Conservation (phyloP, 2,888 invertebrate genomes). For the Mactromeris polynyma region DNA sequence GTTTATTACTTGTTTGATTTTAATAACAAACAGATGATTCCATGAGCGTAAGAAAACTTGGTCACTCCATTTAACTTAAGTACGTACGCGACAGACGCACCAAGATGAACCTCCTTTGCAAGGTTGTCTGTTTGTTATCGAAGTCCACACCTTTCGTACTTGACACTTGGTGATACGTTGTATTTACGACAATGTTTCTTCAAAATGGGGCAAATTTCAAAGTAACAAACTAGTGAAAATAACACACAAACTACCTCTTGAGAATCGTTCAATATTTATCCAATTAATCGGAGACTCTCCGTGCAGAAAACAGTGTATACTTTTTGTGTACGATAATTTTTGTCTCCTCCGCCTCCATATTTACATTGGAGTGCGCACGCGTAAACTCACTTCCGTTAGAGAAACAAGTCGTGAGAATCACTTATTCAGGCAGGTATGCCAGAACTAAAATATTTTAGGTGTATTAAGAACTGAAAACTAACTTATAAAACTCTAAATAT, state of each 20-base stretch:
- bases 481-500: no score
- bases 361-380: conserved; percentile 70
- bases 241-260: neutral
- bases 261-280: neutral
- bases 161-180: conserved; percentile 24
- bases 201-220: neutral
- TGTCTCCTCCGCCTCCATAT: conserved; percentile 62
- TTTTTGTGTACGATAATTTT: neutral
- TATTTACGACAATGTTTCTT: neutral
- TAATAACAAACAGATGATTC: no score
- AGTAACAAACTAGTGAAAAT: neutral
- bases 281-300: neutral
- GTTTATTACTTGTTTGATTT: no score
- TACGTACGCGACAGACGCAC: no score
- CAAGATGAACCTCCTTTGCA: neutral
- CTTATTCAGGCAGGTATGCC: neutral
- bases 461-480: no score
- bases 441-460: neutral
- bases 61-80: neutral
- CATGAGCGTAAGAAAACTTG: no score
- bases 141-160: neutral
- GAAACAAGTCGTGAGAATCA: neutral
- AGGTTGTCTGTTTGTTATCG: neutral
- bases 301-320: neutral
- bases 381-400: conserved; percentile 57